Evolutionary conservation across 2,797 vertebrate genomes (phyloP).

Genomic region (Urophycis tenuis): DNA sequence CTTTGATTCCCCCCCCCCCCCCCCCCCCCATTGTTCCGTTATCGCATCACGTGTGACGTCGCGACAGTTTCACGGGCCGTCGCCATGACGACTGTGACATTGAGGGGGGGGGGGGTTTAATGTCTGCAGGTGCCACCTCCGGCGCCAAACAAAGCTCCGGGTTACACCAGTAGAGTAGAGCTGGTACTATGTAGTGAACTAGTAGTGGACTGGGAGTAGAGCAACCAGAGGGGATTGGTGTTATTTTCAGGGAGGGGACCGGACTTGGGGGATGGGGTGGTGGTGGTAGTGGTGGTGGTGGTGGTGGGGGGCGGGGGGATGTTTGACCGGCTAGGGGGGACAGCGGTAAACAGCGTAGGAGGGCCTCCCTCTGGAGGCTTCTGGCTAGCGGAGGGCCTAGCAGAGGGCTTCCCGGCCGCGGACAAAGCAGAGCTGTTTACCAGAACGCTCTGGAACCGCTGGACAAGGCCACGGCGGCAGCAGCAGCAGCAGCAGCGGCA

Average conservation of each 20-base stretch:
- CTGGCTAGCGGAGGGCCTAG: constrained; percentile 45
- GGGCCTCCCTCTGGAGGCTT: constrained; percentile 59
- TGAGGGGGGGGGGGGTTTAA: no score
- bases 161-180: no score
- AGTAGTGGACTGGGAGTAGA: not conserved
- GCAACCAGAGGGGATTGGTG: not conserved
- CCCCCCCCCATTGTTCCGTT: no score
- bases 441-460: constrained; percentile 61
- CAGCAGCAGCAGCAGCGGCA: constrained; percentile 45
- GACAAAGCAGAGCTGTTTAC: constrained; percentile 66
- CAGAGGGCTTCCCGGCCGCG: constrained; percentile 43
- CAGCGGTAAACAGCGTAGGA: constrained; percentile 5
- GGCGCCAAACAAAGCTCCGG: no score
- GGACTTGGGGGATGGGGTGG: not conserved
- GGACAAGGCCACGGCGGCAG: constrained; percentile 51
- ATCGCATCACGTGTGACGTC: no score
- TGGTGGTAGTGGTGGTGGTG: no score
- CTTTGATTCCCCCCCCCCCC: no score
- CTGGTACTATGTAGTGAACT: no score
- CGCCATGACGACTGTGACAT: no score
- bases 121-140: no score
- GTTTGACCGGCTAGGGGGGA: constrained; percentile 12
- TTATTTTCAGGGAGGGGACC: not conserved
- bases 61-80: no score
- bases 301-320: no score